phyloP scores from a whole-genome alignment of 2,113 vertebrate genomes.

The Limanda limanda region DNA sequence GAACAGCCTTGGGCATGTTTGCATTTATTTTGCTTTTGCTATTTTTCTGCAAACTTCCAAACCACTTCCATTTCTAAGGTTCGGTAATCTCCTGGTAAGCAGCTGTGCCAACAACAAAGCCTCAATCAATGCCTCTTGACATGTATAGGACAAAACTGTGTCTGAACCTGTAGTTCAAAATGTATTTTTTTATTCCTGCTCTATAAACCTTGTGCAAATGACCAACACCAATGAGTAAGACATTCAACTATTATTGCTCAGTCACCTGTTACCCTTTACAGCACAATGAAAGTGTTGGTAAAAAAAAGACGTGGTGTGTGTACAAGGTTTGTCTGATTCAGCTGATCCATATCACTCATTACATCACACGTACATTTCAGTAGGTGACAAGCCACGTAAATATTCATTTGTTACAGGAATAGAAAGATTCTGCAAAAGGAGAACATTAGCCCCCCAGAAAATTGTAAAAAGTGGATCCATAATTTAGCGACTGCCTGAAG shows the following conservation, averaged over 20 bases:
- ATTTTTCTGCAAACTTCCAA: background rate
- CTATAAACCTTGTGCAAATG: background rate
- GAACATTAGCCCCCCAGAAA: background rate
- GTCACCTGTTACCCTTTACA: background rate
- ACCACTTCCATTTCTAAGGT: background rate
- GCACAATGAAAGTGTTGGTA: background rate
- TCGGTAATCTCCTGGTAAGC: background rate
- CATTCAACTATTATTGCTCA: constrained; percentile 37
- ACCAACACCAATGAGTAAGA: background rate
- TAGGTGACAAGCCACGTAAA: background rate
- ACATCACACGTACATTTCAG: background rate
- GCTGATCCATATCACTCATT: background rate
- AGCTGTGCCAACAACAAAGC: background rate
- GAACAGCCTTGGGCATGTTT: too few species aligned
- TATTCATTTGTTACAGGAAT: background rate
- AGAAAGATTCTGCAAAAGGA: constrained; percentile 12
- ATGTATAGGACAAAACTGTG: constrained; percentile 6
- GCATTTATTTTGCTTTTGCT: background rate
- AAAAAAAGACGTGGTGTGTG: background rate
- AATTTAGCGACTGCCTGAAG: too few species aligned
- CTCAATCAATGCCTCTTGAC: background rate
- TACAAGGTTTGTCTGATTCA: background rate
- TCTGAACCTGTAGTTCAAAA: background rate
- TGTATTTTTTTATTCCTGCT: background rate
- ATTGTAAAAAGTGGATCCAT: background rate